phyloP scores from a whole-genome alignment of 2,113 vertebrate species.

The Trochalopteron elliotii region DNA sequence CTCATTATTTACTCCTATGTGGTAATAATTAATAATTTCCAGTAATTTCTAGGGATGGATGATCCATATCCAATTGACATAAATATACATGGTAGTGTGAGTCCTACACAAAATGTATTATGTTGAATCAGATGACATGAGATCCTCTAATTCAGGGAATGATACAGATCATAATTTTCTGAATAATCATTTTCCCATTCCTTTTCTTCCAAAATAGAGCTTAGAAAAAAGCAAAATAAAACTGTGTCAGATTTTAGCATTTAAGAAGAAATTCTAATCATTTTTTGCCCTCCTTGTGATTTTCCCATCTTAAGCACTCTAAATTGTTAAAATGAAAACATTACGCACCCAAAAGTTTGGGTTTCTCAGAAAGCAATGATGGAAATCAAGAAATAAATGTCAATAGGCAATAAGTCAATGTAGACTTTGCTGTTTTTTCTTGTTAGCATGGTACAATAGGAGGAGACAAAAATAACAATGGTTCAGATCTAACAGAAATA shows the following conservation, averaged over 20 bases:
- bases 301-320: neutral
- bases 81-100: neutral
- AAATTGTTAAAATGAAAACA: neutral
- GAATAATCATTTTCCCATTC: neutral
- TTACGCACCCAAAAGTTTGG: neutral
- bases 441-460: neutral
- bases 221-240: neutral
- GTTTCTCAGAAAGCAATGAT: neutral
- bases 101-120: neutral
- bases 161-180: neutral
- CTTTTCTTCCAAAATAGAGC: neutral
- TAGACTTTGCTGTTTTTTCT: neutral
- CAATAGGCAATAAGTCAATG: neutral
- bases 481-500: neutral
- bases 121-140: neutral
- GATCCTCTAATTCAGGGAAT: neutral
- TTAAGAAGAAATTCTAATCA: neutral
- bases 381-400: neutral
- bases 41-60: neutral
- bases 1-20: neutral
- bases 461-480: neutral
- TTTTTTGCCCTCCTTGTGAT: neutral
- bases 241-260: neutral
- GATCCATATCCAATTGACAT: neutral
- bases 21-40: neutral